phyloP scores from a whole-genome alignment of 2,797 vertebrate species.

The Tinamus major region DNA sequence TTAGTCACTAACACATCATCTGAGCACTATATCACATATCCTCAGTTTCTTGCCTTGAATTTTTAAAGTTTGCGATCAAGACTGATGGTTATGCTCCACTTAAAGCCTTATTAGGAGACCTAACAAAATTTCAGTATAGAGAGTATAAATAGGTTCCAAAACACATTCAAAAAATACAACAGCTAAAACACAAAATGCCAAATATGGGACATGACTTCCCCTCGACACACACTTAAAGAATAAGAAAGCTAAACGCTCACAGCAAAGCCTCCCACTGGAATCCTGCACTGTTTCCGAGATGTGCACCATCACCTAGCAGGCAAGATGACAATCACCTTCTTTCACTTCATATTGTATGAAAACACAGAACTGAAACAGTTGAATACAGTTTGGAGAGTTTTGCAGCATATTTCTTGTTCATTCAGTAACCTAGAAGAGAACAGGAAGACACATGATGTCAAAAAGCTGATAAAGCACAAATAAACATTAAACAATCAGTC shows the following conservation, averaged over 20 bases:
- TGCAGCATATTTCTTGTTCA: not conserved
- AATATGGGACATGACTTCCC: not conserved
- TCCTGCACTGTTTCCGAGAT: not conserved
- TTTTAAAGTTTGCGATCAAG: not conserved
- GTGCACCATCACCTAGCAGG: not conserved
- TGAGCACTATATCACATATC: not conserved
- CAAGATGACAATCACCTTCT: not conserved
- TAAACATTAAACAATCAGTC: not conserved
- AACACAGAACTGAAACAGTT: not conserved
- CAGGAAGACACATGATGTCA: not conserved
- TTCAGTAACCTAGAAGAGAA: not conserved
- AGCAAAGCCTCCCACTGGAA: not conserved
- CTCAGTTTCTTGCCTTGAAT: not conserved
- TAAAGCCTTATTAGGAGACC: not conserved
- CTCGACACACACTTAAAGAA: too few species aligned
- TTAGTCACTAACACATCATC: not conserved
- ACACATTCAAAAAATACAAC: not conserved
- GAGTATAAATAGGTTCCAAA: not conserved
- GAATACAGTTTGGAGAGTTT: not conserved
- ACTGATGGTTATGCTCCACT: not conserved
- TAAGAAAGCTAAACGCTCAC: not conserved
- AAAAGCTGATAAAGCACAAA: not conserved
- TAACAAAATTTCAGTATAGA: too few species aligned
- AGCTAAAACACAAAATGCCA: not conserved
- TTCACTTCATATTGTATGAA: not conserved